phyloP scores from a whole-genome alignment of 1,140 invertebrate genomes.

The Bombus huntii region DNA sequence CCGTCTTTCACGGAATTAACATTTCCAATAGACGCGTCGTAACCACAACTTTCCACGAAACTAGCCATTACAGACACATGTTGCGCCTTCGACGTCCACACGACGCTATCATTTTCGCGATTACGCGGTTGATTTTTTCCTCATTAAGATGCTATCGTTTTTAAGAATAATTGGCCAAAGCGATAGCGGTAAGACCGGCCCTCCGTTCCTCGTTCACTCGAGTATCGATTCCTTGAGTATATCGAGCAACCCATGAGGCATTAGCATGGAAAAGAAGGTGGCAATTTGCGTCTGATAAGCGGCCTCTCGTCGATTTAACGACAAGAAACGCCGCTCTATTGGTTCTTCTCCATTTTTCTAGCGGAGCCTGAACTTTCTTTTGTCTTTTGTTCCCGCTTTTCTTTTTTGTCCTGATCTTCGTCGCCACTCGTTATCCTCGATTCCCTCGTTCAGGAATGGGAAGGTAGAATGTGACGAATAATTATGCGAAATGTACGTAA shows the following conservation, averaged over 20 bases:
- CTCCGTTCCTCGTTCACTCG: slow-evolving; percentile 53
- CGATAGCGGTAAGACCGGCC: slow-evolving; percentile 54
- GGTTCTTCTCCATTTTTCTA: slow-evolving; percentile 17
- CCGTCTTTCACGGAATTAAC: neutral
- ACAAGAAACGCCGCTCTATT: slow-evolving; percentile 15
- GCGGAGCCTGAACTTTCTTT: neutral
- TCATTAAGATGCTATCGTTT: slow-evolving; percentile 42
- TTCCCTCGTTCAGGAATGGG: neutral
- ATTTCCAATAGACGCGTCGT: neutral
- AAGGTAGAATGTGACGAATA: neutral
- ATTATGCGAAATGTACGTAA: neutral
- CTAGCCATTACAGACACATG: neutral
- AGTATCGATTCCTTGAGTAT: slow-evolving; percentile 61
- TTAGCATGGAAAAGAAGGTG: slow-evolving; percentile 74
- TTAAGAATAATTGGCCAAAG: slow-evolving; percentile 55
- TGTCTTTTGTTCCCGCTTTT: neutral
- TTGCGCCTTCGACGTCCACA: neutral
- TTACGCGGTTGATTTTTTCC: slow-evolving; percentile 41
- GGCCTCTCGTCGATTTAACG: neutral
- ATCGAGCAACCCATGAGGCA: slow-evolving; percentile 45
- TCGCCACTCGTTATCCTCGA: neutral
- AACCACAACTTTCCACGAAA: slow-evolving; percentile 3
- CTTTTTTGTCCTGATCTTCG: neutral
- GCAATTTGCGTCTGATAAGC: slow-evolving; percentile 67
- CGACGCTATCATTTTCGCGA: slow-evolving; percentile 25